These are phyloP conservation scores for Temnopleurus reevesii DNA, from an alignment of 53 echinoderm and acorn worm genomes.

Conservation along the genomic window DNA sequence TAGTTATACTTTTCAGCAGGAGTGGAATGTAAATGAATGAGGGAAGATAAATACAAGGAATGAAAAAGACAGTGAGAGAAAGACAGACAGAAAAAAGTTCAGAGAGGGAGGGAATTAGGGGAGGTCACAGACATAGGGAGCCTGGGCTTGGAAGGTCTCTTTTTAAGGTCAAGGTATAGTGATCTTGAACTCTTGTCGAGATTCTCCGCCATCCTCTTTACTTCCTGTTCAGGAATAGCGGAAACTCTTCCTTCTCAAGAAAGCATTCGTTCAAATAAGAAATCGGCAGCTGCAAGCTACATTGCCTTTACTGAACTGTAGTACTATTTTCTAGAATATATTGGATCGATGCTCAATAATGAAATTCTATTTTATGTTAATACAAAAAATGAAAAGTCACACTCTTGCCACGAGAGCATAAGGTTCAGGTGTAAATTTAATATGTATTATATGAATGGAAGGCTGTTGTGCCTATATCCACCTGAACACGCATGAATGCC, in stretches of 20 bases:
- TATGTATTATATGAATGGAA: no score
- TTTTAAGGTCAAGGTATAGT: conserved; percentile 1
- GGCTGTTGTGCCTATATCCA: no score
- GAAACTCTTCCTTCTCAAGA: background rate
- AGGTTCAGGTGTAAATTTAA: no score
- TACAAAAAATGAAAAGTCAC: no score
- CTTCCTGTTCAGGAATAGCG: background rate
- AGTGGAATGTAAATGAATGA: no score
- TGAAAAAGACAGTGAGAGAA: background rate
- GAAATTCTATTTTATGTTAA: no score
- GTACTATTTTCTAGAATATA: no score
- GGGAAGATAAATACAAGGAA: background rate
- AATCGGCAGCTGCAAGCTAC: background rate
- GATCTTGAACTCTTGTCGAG: background rate
- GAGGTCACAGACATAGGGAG: background rate
- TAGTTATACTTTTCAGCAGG: no score
- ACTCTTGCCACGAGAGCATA: no score
- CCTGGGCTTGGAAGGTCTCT: background rate
- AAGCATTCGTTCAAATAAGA: background rate
- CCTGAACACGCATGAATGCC: no score
- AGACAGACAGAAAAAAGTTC: background rate
- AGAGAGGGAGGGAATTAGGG: background rate
- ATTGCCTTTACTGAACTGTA: no score
- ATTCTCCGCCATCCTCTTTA: background rate
- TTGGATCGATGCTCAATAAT: no score